phyloP scores from a whole-genome alignment of 2,888 invertebrate species.

The Caenorhabditis sp. region DNA sequence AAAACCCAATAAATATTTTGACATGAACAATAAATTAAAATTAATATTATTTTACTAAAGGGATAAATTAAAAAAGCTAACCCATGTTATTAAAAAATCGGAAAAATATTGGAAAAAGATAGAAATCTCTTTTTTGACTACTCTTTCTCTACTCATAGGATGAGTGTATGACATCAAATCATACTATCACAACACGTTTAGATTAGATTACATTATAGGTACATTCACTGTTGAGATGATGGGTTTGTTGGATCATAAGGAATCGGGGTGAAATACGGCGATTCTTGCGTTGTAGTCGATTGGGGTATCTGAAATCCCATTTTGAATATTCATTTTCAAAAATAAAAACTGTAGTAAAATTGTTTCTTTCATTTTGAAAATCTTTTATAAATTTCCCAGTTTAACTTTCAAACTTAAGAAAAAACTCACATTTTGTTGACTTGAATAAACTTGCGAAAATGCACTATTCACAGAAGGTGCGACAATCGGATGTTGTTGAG shows the following conservation, averaged over 20 bases:
- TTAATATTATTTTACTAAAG: background rate
- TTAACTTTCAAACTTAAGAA: background rate
- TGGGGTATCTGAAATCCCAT: background rate
- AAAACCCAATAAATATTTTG: conserved; percentile 11
- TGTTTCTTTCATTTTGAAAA: too few species aligned
- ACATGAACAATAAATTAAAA: conserved; percentile 3
- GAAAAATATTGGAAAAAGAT: background rate
- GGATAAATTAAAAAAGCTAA: background rate
- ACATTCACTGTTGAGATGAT: conserved; percentile 6
- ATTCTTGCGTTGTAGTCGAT: conserved; percentile 15
- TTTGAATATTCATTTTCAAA: background rate
- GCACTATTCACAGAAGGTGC: conserved; percentile 53
- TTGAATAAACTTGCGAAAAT: conserved; percentile 42
- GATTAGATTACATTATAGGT: background rate
- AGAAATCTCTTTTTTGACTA: conserved; percentile 1
- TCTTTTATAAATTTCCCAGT: too few species aligned
- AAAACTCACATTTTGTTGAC: background rate
- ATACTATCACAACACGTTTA: conserved; percentile 14
- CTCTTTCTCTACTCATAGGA: background rate
- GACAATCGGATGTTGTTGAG: conserved; percentile 23
- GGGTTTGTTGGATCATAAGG: conserved; percentile 20
- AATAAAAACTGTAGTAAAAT: background rate
- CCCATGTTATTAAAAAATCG: background rate
- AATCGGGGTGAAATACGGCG: conserved; percentile 39
- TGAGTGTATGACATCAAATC: conserved; percentile 1